These are phyloP conservation scores for Aradus depressus DNA, from an alignment of 2,888 invertebrate species.

Conservation along the genomic window DNA sequence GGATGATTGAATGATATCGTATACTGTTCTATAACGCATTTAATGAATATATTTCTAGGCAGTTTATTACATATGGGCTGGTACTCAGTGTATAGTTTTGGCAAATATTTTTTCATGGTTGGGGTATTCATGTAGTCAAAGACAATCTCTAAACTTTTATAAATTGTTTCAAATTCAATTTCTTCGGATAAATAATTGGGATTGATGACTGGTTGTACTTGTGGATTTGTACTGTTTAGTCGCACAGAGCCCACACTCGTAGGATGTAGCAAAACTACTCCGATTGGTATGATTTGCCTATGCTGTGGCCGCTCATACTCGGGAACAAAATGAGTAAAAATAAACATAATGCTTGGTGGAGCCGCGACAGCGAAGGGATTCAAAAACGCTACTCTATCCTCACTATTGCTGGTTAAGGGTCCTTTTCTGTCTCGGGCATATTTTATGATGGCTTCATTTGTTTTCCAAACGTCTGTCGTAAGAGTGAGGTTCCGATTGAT, in stretches of 20 bases:
- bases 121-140: conserved; percentile 10
- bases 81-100: conserved; percentile 7
- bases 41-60: conserved; percentile 19
- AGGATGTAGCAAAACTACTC: conserved; percentile 78
- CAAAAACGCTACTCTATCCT: conserved; percentile 3
- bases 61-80: conserved; percentile 2
- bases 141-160: conserved; percentile 50
- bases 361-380: conserved; percentile 39
- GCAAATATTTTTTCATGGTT: conserved; percentile 6
- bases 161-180: conserved; percentile 66
- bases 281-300: conserved; percentile 69
- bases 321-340: conserved; percentile 70
- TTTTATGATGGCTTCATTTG: conserved; percentile 1
- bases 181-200: conserved; percentile 85
- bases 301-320: conserved; percentile 70
- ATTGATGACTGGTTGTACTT: conserved; percentile 72
- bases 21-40: conserved; percentile 50
- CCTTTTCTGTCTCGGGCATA: conserved; percentile 11
- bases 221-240: conserved; percentile 50
- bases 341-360: conserved; percentile 85
- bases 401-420: conserved; percentile 4
- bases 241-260: conserved; percentile 73
- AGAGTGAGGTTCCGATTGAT: neutral
- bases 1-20: conserved; percentile 37
- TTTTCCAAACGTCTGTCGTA: neutral